phyloP scores from a whole-genome alignment of 2,797 vertebrate species.

The Notolabrus celidotus region DNA sequence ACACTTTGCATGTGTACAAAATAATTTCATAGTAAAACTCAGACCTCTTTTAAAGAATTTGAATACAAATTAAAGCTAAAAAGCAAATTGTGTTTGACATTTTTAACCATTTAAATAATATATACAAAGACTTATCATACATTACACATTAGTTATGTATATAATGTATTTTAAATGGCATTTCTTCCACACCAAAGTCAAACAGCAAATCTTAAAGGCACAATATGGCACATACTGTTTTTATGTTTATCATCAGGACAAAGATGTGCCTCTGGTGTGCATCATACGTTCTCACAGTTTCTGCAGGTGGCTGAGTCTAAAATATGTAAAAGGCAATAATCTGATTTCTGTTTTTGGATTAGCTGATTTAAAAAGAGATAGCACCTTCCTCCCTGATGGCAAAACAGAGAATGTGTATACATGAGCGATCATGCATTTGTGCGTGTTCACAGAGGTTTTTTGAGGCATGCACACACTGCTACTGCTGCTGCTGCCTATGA shows the following conservation, averaged over 20 bases:
- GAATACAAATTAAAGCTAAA: constrained; percentile 43
- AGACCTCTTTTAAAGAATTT: constrained; percentile 50
- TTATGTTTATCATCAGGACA: constrained; percentile 18
- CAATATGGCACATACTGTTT: constrained; percentile 36
- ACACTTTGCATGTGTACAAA: constrained; percentile 50
- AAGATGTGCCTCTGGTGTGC: constrained; percentile 24
- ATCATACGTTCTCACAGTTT: constrained; percentile 65
- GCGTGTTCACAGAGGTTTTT: constrained; percentile 45
- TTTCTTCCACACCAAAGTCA: constrained; percentile 36
- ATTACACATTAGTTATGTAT: constrained; percentile 55
- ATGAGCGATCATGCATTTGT: constrained; percentile 39
- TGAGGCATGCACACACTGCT: constrained; percentile 34
- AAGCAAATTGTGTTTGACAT: constrained; percentile 32
- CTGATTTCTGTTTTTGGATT: constrained; percentile 61
- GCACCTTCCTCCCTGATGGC: constrained; percentile 56
- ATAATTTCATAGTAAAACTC: constrained; percentile 56
- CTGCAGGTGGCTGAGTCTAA: constrained; percentile 33
- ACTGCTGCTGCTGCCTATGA: constrained; percentile 31
- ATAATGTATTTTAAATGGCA: constrained; percentile 26
- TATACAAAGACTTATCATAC: constrained; percentile 51
- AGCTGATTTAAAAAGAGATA: constrained; percentile 67
- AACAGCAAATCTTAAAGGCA: constrained; percentile 52
- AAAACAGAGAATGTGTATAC: constrained; percentile 29
- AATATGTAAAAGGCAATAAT: constrained; percentile 62
- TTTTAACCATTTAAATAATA: constrained; percentile 59